Evolutionary conservation across 2,113 vertebrate genomes (phyloP).

Genomic region (Syngnathoides biaculeatus): DNA sequence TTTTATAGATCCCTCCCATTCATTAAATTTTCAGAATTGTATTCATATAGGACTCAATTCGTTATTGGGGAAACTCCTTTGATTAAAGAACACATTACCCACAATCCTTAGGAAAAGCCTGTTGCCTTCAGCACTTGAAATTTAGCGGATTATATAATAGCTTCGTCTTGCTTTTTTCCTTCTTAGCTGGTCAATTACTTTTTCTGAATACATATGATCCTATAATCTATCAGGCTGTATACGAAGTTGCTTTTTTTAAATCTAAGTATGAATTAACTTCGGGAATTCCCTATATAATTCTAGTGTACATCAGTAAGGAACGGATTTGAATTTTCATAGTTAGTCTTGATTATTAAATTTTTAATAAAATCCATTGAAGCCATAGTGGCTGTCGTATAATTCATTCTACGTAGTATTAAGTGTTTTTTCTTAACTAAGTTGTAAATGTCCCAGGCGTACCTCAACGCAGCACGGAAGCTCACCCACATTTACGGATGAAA

Average conservation of each 20-base stretch:
- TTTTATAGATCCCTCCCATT: neutral
- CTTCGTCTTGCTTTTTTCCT: neutral
- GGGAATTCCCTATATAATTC: neutral
- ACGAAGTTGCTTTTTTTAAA: too few relatives aligned
- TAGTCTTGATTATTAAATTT: neutral
- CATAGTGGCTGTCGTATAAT: neutral
- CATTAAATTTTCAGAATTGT: neutral
- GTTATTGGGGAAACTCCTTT: neutral
- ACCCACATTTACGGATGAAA: conserved; percentile 27
- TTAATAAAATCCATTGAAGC: neutral
- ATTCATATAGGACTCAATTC: neutral
- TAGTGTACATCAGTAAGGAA: neutral
- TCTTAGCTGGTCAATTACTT: neutral
- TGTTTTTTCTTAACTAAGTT: neutral
- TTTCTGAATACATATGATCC: too few relatives aligned
- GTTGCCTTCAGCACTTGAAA: conserved; percentile 12
- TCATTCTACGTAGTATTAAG: neutral
- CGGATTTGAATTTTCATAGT: neutral
- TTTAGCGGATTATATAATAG: neutral
- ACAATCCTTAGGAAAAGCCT: neutral
- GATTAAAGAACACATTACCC: conserved; percentile 22
- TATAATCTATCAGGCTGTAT: too few relatives aligned
- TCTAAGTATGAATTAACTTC: too few relatives aligned
- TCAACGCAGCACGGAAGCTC: conserved; percentile 47
- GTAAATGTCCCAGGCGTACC: conserved; percentile 6